Percentiles rank a stretch among this genome's conserved stretches.
Conservation (phyloP, 2,888 invertebrate species). For the Aproaerema taeniolella region DNA sequence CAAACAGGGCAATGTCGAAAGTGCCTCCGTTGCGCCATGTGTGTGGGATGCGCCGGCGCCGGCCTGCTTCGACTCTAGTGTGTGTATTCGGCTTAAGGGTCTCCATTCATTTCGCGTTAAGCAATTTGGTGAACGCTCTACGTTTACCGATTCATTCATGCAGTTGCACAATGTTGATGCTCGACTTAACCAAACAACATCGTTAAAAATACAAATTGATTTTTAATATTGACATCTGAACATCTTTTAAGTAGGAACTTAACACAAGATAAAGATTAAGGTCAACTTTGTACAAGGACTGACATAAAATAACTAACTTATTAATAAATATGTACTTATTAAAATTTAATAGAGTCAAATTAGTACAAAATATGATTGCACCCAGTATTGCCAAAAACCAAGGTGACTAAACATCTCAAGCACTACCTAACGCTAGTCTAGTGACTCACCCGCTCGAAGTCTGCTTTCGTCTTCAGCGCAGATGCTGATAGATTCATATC, state of each 20-base stretch:
- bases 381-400: background rate
- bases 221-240: slow-evolving; percentile 14
- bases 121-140: slow-evolving; percentile 69
- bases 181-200: slow-evolving; percentile 37
- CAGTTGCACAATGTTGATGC: slow-evolving; percentile 50
- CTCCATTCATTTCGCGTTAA: slow-evolving; percentile 73
- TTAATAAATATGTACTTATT: too few species aligned
- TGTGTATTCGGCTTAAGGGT: slow-evolving; percentile 56
- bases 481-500: slow-evolving; percentile 42
- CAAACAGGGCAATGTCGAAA: slow-evolving; percentile 66
- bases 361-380: too few species aligned
- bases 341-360: too few species aligned
- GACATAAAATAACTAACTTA: too few species aligned
- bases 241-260: too few species aligned
- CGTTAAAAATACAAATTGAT: slow-evolving; percentile 15
- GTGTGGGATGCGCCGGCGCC: slow-evolving; percentile 73
- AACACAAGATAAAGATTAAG: slow-evolving; percentile 18
- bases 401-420: slow-evolving; percentile 28
- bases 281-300: too few species aligned
- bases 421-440: too few species aligned
- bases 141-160: slow-evolving; percentile 69
- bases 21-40: slow-evolving; percentile 71
- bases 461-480: slow-evolving; percentile 14
- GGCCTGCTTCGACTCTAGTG: slow-evolving; percentile 44
- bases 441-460: slow-evolving; percentile 39